Base-by-base conservation (phyloP, 2,888 invertebrate genomes). In the Drosophila flavopinicola region DNA sequence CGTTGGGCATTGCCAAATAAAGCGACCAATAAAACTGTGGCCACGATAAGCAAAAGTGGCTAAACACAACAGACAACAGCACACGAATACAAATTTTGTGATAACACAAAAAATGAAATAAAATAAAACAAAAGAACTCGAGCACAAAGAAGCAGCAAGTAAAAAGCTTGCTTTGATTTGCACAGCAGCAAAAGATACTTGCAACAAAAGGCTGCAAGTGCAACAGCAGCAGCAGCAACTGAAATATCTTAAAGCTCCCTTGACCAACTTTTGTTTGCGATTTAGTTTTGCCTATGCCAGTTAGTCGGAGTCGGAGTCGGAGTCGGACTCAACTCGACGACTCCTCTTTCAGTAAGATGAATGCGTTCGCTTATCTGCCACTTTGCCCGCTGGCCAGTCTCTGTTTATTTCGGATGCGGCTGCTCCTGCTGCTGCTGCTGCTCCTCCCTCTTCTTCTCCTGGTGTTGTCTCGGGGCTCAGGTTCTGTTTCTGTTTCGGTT, bases 321-420 rank as follows among this genome's bases (percentile, higher is more conserved):
- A n/a, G n/a, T n/a, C n/a, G n/a, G n/a, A n/a, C n/a, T n/a, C n/a
- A n/a, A n/a, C n/a, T n/a, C n/a, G n/a, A n/a, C n/a, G 25, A 38
- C 44, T 58, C 32, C 73, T 44, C 53, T 48, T 52, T 61, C 54
- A 66, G 72, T 61, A 79, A 87, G 87, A 87, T 87, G 77, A 88
- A 87, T 87, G 87, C 84, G 65, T 79, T 79, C 67, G 82, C 84
- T 87, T 88, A 87, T 87, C 88, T 72, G n/a, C 29, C 20, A 20
- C 20, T 20, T 74, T 84, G 79, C 71, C 74, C 72, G 66, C 59
- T 68, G 75, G 76, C 60, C 48, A 74, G 4, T 20, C 51, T 74
- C 71, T 74, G 68, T 67, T 71, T 58, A 67, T 61, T 68, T 68
- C 42, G 54, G 51, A 51, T 47, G n/a, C n/a, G n/a, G n/a, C n/a